phyloP scores from a whole-genome alignment of 2,888 invertebrate species.

The Trissolcus japonicus region DNA sequence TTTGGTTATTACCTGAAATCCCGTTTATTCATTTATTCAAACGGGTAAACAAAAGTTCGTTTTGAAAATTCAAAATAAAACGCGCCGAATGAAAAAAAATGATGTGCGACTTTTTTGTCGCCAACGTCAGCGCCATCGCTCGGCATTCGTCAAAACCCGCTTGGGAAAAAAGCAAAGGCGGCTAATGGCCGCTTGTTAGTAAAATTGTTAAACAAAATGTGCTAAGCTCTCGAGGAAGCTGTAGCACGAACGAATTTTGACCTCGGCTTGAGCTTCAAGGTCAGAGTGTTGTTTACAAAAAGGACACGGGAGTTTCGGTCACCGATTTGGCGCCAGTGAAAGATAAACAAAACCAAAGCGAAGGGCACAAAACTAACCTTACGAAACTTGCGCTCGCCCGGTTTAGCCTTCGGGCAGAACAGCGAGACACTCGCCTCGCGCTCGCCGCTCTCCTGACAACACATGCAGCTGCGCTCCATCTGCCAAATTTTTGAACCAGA shows the following conservation, averaged over 20 bases:
- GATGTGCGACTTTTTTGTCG: too few relatives aligned
- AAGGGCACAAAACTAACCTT: constrained; percentile 79
- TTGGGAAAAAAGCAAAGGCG: constrained; percentile 18
- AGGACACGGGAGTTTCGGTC: too few relatives aligned
- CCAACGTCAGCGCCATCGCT: not conserved
- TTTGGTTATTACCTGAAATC: constrained; percentile 88
- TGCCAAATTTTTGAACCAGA: constrained; percentile 97
- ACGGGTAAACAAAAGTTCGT: not conserved
- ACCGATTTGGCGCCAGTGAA: not conserved
- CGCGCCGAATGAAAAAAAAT: too few relatives aligned
- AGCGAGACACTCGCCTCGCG: constrained; percentile 92
- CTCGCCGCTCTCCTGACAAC: constrained; percentile 95
- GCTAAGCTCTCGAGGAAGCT: not conserved
- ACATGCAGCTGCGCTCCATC: constrained; percentile 96
- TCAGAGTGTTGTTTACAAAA: too few relatives aligned
- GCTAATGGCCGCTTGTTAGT: constrained; percentile 44
- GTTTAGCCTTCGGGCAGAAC: constrained; percentile 92
- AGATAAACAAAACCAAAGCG: too few relatives aligned
- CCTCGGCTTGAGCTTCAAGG: too few relatives aligned
- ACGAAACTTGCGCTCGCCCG: constrained; percentile 89
- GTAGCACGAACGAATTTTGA: too few relatives aligned
- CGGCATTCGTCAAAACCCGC: not conserved
- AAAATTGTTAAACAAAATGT: constrained; percentile 21
- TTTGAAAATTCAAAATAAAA: not conserved
- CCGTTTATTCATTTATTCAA: not conserved